Percentiles rank a stretch among this genome's conserved stretches.
These are phyloP conservation scores for Crotophaga sulcirostris DNA, from an alignment of 2,113 vertebrate species.

Conservation along the genomic window DNA sequence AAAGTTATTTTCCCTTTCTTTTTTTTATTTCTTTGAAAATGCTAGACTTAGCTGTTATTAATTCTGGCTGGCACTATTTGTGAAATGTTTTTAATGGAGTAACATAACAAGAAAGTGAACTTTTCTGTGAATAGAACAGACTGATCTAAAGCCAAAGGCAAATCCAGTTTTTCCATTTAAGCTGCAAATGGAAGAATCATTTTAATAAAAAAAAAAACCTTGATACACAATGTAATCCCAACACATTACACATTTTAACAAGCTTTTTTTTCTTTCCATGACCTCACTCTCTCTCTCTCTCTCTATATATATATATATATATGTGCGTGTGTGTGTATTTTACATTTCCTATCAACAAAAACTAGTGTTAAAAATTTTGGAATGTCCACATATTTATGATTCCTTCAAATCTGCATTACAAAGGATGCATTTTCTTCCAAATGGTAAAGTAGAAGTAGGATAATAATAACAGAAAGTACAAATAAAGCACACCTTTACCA, in stretches of 20 bases:
- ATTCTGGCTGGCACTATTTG: not conserved
- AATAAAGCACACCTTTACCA: not conserved
- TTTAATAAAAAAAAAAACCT: not conserved
- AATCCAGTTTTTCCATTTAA: not conserved
- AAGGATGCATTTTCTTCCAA: not conserved
- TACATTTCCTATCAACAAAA: not conserved
- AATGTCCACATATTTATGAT: not conserved
- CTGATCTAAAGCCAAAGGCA: slow-evolving; percentile 10
- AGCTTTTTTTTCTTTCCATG: not conserved
- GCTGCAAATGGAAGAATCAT: not conserved
- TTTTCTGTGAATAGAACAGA: slow-evolving; percentile 6
- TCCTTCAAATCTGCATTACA: not conserved
- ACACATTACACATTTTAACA: not conserved
- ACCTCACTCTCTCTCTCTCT: too few relatives aligned
- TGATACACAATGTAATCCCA: not conserved
- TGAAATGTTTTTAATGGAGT: not conserved
- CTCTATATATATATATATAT: not conserved
- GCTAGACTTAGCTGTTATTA: not conserved
- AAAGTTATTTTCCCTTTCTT: not conserved
- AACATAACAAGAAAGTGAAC: not conserved
- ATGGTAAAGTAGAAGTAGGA: not conserved
- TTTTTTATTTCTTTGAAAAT: not conserved
- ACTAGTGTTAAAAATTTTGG: not conserved
- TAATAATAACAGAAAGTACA: not conserved
- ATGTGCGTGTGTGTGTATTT: too few relatives aligned